These are phyloP conservation scores for Parasteatoda tepidariorum DNA, from an alignment of 1,140 invertebrate species.

Conservation along the genomic window DNA sequence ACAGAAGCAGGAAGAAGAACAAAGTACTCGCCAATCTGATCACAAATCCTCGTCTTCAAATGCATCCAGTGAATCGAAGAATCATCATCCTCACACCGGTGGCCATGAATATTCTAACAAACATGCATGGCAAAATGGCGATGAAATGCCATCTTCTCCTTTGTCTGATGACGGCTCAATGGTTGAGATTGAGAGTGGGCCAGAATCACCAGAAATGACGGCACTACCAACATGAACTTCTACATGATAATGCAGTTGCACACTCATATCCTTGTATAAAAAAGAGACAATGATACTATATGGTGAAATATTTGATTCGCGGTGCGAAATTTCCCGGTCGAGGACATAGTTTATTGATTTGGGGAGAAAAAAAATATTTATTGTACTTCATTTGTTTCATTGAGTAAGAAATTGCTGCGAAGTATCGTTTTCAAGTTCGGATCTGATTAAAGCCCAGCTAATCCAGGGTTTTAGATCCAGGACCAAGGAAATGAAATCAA, in stretches of 20 bases:
- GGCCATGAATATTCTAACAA: constrained; percentile 1
- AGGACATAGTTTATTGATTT: not conserved
- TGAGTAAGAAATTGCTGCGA: no score
- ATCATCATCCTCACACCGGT: constrained; percentile 23
- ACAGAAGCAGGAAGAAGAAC: constrained; percentile 94
- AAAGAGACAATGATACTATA: not conserved
- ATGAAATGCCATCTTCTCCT: constrained; percentile 42
- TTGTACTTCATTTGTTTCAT: not conserved
- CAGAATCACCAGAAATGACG: constrained; percentile 51
- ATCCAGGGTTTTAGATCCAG: no score
- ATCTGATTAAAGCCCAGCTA: no score
- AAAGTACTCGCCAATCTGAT: constrained; percentile 64
- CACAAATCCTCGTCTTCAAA: constrained; percentile 1
- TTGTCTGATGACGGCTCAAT: constrained; percentile 54
- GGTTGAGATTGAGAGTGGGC: constrained; percentile 53
- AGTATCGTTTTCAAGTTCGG: no score
- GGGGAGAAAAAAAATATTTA: not conserved
- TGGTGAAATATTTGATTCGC: not conserved
- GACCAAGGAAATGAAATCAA: no score
- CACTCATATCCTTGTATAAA: not conserved
- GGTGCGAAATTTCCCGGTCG: not conserved
- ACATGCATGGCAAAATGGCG: constrained; percentile 40
- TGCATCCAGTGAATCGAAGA: not conserved
- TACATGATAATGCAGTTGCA: not conserved
- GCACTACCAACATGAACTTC: constrained; percentile 29